These are phyloP conservation scores for Heliconius aoede DNA, from an alignment of 2,888 invertebrate genomes.

Conservation along the genomic window DNA sequence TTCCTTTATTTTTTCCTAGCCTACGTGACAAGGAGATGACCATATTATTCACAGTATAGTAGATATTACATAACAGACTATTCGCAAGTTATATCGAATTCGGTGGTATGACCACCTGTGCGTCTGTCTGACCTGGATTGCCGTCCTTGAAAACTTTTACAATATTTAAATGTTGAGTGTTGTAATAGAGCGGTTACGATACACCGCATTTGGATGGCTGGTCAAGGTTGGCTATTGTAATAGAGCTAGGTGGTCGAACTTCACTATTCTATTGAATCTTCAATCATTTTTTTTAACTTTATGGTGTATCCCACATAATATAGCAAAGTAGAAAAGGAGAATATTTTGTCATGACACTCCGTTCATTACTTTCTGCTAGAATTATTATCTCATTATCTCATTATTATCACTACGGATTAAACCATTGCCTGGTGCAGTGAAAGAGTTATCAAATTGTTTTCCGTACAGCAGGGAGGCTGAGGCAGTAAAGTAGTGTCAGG, in stretches of 20 bases:
- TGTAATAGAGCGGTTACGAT: constrained; percentile 58
- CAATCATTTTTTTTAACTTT: not conserved
- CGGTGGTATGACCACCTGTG: constrained; percentile 20
- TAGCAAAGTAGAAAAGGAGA: not conserved
- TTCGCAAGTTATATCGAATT: constrained; percentile 52
- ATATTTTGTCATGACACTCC: too few relatives aligned
- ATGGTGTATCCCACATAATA: not conserved
- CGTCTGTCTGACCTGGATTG: constrained; percentile 58
- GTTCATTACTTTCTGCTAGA: too few relatives aligned
- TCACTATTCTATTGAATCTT: not conserved
- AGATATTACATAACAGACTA: constrained; percentile 66
- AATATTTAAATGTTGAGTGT: constrained; percentile 59
- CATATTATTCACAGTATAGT: constrained; percentile 43
- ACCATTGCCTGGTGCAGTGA: too few relatives aligned
- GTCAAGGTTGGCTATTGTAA: constrained; percentile 62
- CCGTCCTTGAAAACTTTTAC: constrained; percentile 65
- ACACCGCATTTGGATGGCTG: constrained; percentile 55
- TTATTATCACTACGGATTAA: too few relatives aligned
- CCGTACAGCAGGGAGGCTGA: too few relatives aligned
- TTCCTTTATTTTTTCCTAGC: not conserved
- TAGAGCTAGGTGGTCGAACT: constrained; percentile 25
- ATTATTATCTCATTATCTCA: too few relatives aligned
- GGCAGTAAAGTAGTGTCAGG: too few relatives aligned
- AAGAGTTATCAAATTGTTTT: too few relatives aligned
- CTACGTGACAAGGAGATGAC: constrained; percentile 54